Evolutionary conservation across 1,140 invertebrate genomes (phyloP), one percentile per base, ranked within the genome.

Genomic region (Neodiprion virginianus): DNA sequence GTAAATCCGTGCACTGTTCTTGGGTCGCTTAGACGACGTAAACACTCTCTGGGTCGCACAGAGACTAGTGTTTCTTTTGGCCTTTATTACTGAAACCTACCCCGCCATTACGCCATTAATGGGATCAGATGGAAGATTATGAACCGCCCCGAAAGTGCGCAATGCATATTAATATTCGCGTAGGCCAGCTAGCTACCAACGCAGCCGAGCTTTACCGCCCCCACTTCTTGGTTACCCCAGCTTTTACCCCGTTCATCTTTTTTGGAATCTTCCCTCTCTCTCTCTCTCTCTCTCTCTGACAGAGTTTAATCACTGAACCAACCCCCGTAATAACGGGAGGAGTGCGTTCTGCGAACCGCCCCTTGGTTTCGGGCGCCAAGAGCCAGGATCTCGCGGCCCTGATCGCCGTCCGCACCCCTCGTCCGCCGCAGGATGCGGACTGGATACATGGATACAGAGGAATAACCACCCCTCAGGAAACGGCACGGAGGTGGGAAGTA

Each of bases 231-330:
- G n/a, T 8, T 61, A 8, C n/a, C 53, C 53, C 53, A 40, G 28
- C 28, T 61, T 61, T 61, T 61, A 61, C 53, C 53, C 53, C 53
- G 53, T 61, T 61, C 53, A 61, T 61, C 53, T 61, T 61, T 17
- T 61, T 61, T 8, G n/a, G 8, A 8, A 5, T 17, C 4, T 61
- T 61, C 53, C 8, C 53, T 61, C 53, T 8, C 53, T 12, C 53
- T 61, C 53, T 61, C 53, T 61, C 53, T 8, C 4, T 4, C 4
- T 17, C 17, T 17, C 17, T 17, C 17, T 17, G n/a, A n/a, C n/a
- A 61, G 53, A 61, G 53, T 61, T 61, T 61, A 61, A 61, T 61
- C 53, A 61, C 53, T 17, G 28, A 40, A 61, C 53, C 53, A 61
- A 12, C 53, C 53, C 53, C 53, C 53, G 53, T 61, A 61, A 61